A percentile compares a stretch with the other conserved stretches of the same genome.
Evolutionary conservation across 2,113 vertebrate species (phyloP).

Genomic region (Mormyrus iriodes): DNA sequence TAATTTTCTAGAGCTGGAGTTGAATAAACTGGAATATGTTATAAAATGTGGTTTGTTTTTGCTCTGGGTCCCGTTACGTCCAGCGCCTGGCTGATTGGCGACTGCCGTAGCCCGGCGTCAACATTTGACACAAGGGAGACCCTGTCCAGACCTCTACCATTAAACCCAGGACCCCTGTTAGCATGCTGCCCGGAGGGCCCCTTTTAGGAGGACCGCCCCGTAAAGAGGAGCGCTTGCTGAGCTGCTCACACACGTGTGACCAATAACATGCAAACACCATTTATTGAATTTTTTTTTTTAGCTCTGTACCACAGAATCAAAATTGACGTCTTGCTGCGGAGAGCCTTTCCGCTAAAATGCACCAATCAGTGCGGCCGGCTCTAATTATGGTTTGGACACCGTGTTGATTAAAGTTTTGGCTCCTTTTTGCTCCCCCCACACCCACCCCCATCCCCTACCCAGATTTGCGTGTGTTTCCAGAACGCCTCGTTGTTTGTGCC

Average conservation of each 20-base stretch:
- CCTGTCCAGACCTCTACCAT: conserved; percentile 20
- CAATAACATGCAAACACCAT: neutral
- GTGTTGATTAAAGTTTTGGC: conserved; percentile 44
- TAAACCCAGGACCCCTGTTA: neutral
- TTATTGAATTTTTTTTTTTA: neutral
- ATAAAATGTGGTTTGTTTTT: conserved; percentile 36
- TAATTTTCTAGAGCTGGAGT: conserved; percentile 13
- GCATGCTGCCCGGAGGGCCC: neutral
- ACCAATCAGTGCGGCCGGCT: neutral
- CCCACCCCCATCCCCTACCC: conserved; percentile 34
- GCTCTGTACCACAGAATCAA: neutral
- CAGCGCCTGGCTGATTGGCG: conserved; percentile 20
- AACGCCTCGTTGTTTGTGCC: conserved; percentile 80
- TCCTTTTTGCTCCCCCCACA: conserved; percentile 41
- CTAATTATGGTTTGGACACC: conserved; percentile 1
- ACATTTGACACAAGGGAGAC: conserved; percentile 23
- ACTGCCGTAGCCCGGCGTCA: conserved; percentile 1
- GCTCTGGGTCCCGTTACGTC: conserved; percentile 21
- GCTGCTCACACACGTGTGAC: neutral
- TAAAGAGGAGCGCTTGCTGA: neutral
- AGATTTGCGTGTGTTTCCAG: conserved; percentile 84
- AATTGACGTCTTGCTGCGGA: neutral
- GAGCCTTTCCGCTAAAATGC: neutral
- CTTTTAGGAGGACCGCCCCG: neutral
- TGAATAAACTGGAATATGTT: conserved; percentile 20